phyloP scores from a whole-genome alignment of 1,140 invertebrate genomes.

The Drosophila setifemur region DNA sequence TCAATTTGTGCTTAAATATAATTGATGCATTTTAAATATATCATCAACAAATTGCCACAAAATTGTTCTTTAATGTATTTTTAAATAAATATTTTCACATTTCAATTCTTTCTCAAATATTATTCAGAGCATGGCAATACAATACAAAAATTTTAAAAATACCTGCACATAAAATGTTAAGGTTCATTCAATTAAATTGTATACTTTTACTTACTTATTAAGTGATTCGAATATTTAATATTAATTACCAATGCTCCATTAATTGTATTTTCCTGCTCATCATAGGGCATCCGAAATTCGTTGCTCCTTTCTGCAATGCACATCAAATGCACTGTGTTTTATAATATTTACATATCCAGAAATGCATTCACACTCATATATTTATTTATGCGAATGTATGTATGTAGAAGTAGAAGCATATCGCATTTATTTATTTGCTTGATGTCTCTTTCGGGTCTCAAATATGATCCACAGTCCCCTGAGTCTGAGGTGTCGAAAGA shows the following conservation, averaged over 20 bases:
- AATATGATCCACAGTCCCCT: slow-evolving; percentile 51
- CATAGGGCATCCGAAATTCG: slow-evolving; percentile 17
- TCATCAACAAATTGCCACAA: too few relatives aligned
- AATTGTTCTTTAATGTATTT: too few relatives aligned
- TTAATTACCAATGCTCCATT: too few relatives aligned
- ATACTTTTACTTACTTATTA: too few relatives aligned
- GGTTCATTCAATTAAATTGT: too few relatives aligned
- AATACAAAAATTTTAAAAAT: too few relatives aligned
- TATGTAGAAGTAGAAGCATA: slow-evolving; percentile 29
- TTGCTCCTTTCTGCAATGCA: slow-evolving; percentile 5
- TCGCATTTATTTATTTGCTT: slow-evolving; percentile 58
- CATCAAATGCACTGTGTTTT: slow-evolving; percentile 45
- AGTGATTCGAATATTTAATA: too few relatives aligned
- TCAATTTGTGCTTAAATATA: too few relatives aligned
- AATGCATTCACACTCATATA: slow-evolving; percentile 27
- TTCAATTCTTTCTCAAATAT: background rate
- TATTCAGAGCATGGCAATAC: too few relatives aligned
- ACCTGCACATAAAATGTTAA: too few relatives aligned
- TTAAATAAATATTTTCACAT: background rate
- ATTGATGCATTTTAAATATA: too few relatives aligned
- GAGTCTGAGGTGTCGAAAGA: slow-evolving; percentile 69
- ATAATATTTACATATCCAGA: slow-evolving; percentile 57
- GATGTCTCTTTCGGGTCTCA: slow-evolving; percentile 64
- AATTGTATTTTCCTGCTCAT: background rate
- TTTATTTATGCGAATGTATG: slow-evolving; percentile 10